Evolutionary conservation across 2,888 invertebrate species (phyloP).

Genomic region (Tipula unca): DNA sequence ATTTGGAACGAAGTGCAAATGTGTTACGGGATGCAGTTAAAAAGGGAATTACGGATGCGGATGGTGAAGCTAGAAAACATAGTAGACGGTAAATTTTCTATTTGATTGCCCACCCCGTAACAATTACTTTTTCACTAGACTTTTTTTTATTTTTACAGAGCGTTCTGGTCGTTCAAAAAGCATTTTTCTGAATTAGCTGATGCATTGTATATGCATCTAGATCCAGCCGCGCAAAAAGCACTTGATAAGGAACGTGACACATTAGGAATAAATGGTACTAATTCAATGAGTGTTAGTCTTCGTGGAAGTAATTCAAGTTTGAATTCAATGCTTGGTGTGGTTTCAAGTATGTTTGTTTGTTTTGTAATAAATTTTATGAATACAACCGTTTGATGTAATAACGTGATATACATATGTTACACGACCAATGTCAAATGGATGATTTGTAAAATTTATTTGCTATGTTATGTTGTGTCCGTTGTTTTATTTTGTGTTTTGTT

Average conservation of each 20-base stretch:
- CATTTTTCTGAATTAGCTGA: constrained; percentile 91
- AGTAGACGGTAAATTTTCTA: constrained; percentile 62
- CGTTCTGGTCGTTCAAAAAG: constrained; percentile 82
- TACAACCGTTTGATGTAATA: not conserved
- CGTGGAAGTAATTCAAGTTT: constrained; percentile 33
- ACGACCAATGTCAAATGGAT: constrained; percentile 25
- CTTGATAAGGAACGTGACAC: constrained; percentile 46
- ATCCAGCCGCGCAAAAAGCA: constrained; percentile 58
- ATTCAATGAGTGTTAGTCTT: constrained; percentile 32
- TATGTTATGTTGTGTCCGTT: not conserved
- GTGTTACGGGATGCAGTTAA: constrained; percentile 74
- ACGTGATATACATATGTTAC: not conserved
- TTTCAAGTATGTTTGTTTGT: constrained; percentile 30
- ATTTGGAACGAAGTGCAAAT: constrained; percentile 71
- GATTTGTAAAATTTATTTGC: constrained; percentile 30
- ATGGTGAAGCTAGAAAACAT: constrained; percentile 74
- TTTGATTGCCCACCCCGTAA: not conserved
- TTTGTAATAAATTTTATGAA: constrained; percentile 17
- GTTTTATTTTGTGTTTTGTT: constrained; percentile 17
- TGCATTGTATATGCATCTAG: constrained; percentile 69
- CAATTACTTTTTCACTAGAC: not conserved
- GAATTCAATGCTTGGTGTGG: constrained; percentile 31
- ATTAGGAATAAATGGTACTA: constrained; percentile 31
- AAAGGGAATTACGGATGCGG: constrained; percentile 87
- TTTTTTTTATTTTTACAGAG: constrained; percentile 48